Base-by-base conservation (phyloP, 2,888 invertebrate genomes). In the Eristalis pertinax region DNA sequence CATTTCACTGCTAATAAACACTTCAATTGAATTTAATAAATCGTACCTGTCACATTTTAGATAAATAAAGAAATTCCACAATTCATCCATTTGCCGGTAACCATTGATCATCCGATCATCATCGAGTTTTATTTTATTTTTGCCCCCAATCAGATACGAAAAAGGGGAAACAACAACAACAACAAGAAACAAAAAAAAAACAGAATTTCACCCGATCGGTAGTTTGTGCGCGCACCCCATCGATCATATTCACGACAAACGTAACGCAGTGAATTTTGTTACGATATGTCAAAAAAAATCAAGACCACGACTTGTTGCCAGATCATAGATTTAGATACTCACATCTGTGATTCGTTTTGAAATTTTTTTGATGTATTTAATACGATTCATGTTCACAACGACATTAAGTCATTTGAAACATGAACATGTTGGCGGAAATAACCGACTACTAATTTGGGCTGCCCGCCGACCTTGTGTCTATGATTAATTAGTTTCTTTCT, bases 71-170 rank as follows among this genome's bases (percentile, higher is more conserved):
- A 78, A 77, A 82, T 77, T 86, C 77, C 74, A 82, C 60, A 70
- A 62, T 35, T 56, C 58, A 60, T 19, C 76, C 43, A 74, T 70
- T 41, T 64, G 32, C 56, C 26, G 24, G 50, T 26, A 69, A 70
- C 74, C 81, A 86, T 82, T 82, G 82, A 86, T 86, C 85, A 86
- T 86, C 68, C 65, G 78, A 83, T 83, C 79, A 76, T 87, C 83
- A 76, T 70, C 65, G 24, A 8, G 29, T 75, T 50, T 32, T 43
- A 41, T 63, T 74, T 74, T 19, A 29, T 35, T 62, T 72, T 19
- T 63, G n/a, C 43, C 2, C 72, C 24, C 74, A 62, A 75, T 41
- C 62, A 5, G 64, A 68, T 32, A 32, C 32, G 38, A 35, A 63
- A 26, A n/a, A n/a, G 29, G 29, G 29, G 43, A 43, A 43, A 43